Evolutionary conservation across 1,140 invertebrate genomes (phyloP).

Genomic region (Hypothenemus hampei): DNA sequence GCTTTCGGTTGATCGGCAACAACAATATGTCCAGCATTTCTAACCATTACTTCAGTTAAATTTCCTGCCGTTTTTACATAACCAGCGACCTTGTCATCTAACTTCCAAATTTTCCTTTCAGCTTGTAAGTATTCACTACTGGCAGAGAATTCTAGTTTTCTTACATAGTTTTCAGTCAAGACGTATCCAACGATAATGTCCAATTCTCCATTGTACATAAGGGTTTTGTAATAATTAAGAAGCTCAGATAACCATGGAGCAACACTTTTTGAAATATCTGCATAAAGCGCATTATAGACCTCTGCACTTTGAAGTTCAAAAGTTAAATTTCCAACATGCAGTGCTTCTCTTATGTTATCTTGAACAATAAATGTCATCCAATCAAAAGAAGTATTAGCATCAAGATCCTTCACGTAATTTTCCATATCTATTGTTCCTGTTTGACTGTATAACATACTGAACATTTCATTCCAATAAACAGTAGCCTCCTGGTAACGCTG

Average conservation of each 20-base stretch:
- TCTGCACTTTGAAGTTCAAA: constrained; percentile 40
- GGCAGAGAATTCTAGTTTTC: constrained; percentile 59
- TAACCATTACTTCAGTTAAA: constrained; percentile 68
- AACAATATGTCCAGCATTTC: constrained; percentile 78
- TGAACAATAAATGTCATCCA: constrained; percentile 19
- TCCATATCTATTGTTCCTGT: constrained; percentile 54
- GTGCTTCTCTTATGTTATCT: constrained; percentile 50
- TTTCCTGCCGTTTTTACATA: constrained; percentile 65
- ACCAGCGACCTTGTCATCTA: constrained; percentile 62
- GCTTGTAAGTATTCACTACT: constrained; percentile 59
- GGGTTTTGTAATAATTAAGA: constrained; percentile 58
- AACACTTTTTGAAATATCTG: constrained; percentile 80
- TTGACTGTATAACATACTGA: constrained; percentile 55
- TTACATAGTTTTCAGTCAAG: constrained; percentile 65
- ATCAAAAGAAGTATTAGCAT: neutral
- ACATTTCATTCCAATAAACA: constrained; percentile 60
- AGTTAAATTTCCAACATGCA: constrained; percentile 49
- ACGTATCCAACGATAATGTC: constrained; percentile 82
- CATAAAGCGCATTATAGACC: constrained; percentile 5
- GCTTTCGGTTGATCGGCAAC: constrained; percentile 72
- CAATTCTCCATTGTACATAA: constrained; percentile 78
- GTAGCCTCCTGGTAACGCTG: constrained; percentile 58
- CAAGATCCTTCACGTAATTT: constrained; percentile 37
- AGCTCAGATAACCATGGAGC: constrained; percentile 69
- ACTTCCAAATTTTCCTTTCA: constrained; percentile 56